phyloP scores from a whole-genome alignment of 2,888 invertebrate species.

The Patella ulyssiponensis region DNA sequence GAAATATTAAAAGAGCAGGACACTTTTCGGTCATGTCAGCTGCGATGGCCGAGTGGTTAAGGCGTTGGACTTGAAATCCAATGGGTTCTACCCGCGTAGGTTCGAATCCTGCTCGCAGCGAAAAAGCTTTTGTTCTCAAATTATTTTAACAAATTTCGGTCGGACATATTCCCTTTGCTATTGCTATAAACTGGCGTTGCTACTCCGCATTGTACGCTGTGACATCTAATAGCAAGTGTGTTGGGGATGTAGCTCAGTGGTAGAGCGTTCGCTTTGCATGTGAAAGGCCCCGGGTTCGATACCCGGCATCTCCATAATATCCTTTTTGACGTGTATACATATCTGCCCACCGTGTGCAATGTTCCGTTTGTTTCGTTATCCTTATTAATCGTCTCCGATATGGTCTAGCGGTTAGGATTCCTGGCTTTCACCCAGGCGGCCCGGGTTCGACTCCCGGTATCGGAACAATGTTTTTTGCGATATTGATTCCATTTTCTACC shows the following conservation, averaged over 20 bases:
- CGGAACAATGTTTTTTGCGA: neutral
- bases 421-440: constrained; percentile 6
- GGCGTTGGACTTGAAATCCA: constrained; percentile 28
- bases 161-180: too few relatives aligned
- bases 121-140: too few relatives aligned
- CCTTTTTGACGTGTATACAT: too few relatives aligned
- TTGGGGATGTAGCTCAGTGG: constrained; percentile 31
- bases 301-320: constrained; percentile 23
- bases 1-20: too few relatives aligned
- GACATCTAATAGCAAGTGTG: too few relatives aligned
- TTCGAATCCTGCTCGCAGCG: constrained; percentile 17
- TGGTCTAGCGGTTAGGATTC: neutral
- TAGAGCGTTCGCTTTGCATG: constrained; percentile 30
- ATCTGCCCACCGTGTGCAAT: too few relatives aligned
- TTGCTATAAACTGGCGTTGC: too few relatives aligned
- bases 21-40: neutral
- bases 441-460: constrained; percentile 6
- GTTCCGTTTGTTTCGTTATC: too few relatives aligned
- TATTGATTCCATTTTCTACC: too few relatives aligned
- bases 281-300: constrained; percentile 30
- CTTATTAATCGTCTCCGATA: neutral
- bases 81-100: constrained; percentile 26
- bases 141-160: too few relatives aligned
- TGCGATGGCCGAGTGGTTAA: constrained; percentile 28
- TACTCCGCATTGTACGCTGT: too few relatives aligned